Evolutionary conservation across 2,888 invertebrate species (phyloP).

Genomic region (Cerastoderma edule): DNA sequence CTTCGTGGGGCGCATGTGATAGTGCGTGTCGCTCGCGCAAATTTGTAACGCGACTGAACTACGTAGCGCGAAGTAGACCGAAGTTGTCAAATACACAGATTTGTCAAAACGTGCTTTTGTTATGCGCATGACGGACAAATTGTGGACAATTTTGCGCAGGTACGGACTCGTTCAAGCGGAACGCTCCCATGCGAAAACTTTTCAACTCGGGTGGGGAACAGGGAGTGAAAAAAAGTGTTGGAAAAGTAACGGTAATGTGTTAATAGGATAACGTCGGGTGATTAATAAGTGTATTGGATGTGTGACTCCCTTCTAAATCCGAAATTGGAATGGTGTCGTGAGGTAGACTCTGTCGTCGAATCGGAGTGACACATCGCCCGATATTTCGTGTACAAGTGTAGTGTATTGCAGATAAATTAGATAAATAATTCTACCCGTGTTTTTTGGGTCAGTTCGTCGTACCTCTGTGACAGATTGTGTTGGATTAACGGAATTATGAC

Average conservation of each 20-base stretch:
- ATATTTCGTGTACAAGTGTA: not conserved
- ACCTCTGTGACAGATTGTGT: slow-evolving; percentile 3
- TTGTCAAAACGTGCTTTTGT: slow-evolving; percentile 68
- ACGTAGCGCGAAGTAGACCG: slow-evolving; percentile 7
- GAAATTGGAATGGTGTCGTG: not conserved
- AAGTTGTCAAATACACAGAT: slow-evolving; percentile 39
- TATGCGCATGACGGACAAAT: slow-evolving; percentile 67
- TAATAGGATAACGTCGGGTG: not conserved
- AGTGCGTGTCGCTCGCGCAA: no score
- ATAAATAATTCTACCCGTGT: slow-evolving; percentile 12
- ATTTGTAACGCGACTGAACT: no score
- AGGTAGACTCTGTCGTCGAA: no score
- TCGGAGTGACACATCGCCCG: not conserved
- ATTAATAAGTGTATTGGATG: slow-evolving; percentile 15
- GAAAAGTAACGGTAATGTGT: slow-evolving; percentile 1
- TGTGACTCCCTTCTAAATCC: not conserved
- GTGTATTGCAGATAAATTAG: not conserved
- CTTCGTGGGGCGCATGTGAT: no score
- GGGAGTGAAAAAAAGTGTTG: slow-evolving; percentile 7
- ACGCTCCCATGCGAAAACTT: slow-evolving; percentile 25
- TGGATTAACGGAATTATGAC: not conserved
- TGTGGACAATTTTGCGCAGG: slow-evolving; percentile 66
- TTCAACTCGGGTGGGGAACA: slow-evolving; percentile 26
- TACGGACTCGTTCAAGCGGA: slow-evolving; percentile 42
- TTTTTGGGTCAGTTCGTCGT: no score